Evolutionary conservation across 2,113 vertebrate species (phyloP).

Genomic region (Parotia lawesii): DNA sequence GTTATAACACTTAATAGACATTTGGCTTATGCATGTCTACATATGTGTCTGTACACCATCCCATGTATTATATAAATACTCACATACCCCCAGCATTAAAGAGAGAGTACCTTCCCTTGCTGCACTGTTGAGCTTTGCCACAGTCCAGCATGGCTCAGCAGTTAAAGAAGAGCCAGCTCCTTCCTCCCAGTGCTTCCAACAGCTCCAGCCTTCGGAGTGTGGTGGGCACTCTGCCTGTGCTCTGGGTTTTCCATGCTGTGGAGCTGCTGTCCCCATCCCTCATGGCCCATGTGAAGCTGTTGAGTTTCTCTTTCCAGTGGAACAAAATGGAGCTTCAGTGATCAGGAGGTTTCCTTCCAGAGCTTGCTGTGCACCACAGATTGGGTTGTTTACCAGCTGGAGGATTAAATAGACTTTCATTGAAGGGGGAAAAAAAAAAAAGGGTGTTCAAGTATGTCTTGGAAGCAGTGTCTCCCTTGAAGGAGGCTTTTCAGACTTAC

Average conservation of each 20-base stretch:
- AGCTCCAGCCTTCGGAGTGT: neutral
- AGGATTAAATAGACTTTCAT: conserved; percentile 23
- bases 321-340: neutral
- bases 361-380: neutral
- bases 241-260: neutral
- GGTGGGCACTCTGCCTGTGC: neutral
- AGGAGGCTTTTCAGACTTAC: conserved; percentile 32
- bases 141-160: neutral
- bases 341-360: conserved; percentile 9
- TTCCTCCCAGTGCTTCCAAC: neutral
- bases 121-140: neutral
- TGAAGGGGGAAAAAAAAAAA: neutral
- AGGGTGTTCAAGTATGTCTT: conserved; percentile 3
- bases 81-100: neutral
- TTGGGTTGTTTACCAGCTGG: conserved; percentile 32
- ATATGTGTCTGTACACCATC: neutral
- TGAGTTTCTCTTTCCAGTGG: neutral
- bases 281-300: neutral
- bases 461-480: neutral
- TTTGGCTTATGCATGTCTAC: neutral
- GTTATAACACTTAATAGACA: neutral
- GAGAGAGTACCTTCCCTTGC: neutral
- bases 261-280: neutral
- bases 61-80: neutral
- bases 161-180: neutral